Evolutionary conservation across 2,888 invertebrate genomes (phyloP).

Genomic region (Rhopalosiphum nymphaeae): DNA sequence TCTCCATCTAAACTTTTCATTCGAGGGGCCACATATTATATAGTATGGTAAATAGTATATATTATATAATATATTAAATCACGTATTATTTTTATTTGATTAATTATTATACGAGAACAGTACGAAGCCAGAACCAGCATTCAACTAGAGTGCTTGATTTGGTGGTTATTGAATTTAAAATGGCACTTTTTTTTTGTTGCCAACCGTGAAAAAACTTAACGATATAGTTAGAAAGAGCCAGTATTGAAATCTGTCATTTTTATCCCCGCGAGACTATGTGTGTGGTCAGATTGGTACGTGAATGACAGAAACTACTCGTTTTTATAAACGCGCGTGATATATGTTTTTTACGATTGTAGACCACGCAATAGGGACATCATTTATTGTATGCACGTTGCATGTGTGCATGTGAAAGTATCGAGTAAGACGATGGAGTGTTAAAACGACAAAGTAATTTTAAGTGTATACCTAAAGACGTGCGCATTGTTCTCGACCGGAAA

Average conservation of each 20-base stretch:
- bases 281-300: not conserved
- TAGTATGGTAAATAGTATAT: not conserved
- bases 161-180: not conserved
- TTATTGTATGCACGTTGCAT: not conserved
- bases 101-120: not conserved
- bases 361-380: not conserved
- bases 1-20: too few relatives aligned
- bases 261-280: not conserved
- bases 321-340: not conserved
- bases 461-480: not conserved
- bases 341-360: not conserved
- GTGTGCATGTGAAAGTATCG: not conserved
- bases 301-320: not conserved
- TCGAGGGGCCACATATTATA: too few relatives aligned
- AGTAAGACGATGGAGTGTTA: not conserved
- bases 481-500: slow-evolving; percentile 26
- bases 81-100: not conserved
- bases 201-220: not conserved
- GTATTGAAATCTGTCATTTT: not conserved
- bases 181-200: not conserved
- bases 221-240: not conserved
- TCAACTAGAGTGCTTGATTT: not conserved
- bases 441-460: not conserved
- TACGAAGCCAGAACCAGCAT: not conserved
- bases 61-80: not conserved